phyloP scores from a whole-genome alignment of 2,888 invertebrate genomes.

The Sarcophaga rosellei region DNA sequence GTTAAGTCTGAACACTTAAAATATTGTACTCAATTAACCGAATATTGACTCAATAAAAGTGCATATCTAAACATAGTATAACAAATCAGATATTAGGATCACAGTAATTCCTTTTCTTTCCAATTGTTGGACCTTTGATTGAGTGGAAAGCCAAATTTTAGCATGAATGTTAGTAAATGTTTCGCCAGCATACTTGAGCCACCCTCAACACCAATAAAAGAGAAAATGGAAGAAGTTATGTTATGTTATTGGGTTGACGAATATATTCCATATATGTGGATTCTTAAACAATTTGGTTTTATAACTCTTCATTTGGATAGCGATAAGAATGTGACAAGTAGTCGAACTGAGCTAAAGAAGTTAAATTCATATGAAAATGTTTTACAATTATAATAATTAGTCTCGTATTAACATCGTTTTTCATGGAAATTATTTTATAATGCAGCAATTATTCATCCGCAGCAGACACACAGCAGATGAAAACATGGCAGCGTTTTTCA shows the following conservation, averaged over 20 bases:
- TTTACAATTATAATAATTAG: conserved; percentile 33
- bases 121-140: too few relatives aligned
- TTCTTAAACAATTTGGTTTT: neutral
- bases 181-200: too few relatives aligned
- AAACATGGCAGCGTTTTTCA: neutral
- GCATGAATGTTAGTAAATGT: too few relatives aligned
- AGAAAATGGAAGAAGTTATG: too few relatives aligned
- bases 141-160: too few relatives aligned
- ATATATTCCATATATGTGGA: neutral
- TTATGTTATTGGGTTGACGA: neutral
- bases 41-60: too few relatives aligned
- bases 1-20: too few relatives aligned
- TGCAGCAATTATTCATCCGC: conserved; percentile 22
- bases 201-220: too few relatives aligned
- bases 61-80: too few relatives aligned
- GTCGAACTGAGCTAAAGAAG: neutral
- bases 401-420: conserved; percentile 28
- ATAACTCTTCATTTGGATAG: neutral
- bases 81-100: too few relatives aligned
- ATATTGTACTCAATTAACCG: too few relatives aligned
- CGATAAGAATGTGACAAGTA: neutral
- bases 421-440: conserved; percentile 10
- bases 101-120: too few relatives aligned
- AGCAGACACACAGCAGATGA: conserved; percentile 10
- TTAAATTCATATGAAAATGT: conserved; percentile 16